Evolutionary conservation across 2,113 vertebrate genomes (phyloP).

Genomic region (Climacteris rufus): DNA sequence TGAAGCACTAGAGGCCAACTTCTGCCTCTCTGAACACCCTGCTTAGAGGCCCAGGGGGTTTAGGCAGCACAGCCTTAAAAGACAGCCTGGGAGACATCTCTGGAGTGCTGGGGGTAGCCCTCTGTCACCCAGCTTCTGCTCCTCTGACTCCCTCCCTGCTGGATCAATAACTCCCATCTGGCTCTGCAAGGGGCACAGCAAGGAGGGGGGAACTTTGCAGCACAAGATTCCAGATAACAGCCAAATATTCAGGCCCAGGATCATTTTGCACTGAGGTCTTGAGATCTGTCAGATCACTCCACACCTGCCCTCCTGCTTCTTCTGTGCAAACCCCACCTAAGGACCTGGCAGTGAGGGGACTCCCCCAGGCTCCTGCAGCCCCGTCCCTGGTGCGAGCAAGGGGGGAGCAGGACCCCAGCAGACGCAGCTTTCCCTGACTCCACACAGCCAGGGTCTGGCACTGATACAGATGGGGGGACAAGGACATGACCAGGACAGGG

Average conservation of each 20-base stretch:
- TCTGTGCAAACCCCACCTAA: not conserved
- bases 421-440: not conserved
- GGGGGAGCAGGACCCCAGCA: not conserved
- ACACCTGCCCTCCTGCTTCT: not conserved
- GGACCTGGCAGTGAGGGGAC: not conserved
- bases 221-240: not conserved
- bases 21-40: not conserved
- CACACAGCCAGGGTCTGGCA: no score
- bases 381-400: accelerated
- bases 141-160: not conserved
- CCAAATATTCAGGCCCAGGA: not conserved
- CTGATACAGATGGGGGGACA: accelerated
- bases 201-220: not conserved
- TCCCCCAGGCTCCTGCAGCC: not conserved
- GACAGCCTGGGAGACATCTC: not conserved
- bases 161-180: not conserved
- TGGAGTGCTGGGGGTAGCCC: not conserved
- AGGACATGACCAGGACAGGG: not conserved
- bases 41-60: not conserved
- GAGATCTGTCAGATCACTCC: no score
- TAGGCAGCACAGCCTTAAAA: not conserved
- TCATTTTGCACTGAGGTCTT: not conserved
- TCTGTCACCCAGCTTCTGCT: not conserved
- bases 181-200: not conserved
- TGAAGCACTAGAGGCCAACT: not conserved